Evolutionary conservation across 2,113 vertebrate species (phyloP).

Genomic region (Phalacrocorax carbo): DNA sequence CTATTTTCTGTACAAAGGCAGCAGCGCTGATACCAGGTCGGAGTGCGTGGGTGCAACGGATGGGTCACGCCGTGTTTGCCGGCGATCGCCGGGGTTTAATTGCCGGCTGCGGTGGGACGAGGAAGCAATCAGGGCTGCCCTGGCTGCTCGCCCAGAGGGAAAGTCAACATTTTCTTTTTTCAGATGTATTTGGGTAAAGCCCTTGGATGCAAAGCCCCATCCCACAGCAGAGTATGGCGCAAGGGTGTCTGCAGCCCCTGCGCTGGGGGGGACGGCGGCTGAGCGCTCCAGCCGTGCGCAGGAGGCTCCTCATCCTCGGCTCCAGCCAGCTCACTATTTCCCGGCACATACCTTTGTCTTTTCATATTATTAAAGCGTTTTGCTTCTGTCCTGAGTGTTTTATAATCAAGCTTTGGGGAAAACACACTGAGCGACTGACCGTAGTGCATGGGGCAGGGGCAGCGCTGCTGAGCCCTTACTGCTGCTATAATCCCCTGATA

Average conservation of each 20-base stretch:
- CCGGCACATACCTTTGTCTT: rapidly evolving
- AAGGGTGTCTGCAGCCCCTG: background rate
- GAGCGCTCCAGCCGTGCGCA: background rate
- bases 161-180: background rate
- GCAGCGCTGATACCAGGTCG: background rate
- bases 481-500: constrained; percentile 7
- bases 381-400: background rate
- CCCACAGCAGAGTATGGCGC: rapidly evolving
- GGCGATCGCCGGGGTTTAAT: rapidly evolving
- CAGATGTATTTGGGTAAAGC: background rate
- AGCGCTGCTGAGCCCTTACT: background rate
- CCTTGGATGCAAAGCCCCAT: rapidly evolving
- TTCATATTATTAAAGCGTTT: rapidly evolving
- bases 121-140: background rate
- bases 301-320: background rate
- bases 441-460: background rate
- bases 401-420: background rate
- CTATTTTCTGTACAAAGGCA: rapidly evolving
- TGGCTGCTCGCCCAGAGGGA: background rate
- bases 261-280: background rate
- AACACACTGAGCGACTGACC: rapidly evolving
- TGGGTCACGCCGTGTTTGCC: background rate
- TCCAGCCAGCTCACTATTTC: rapidly evolving
- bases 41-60: rapidly evolving
- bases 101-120: background rate